Percentiles rank a stretch among this genome's conserved stretches.
Conservation (phyloP, 1,140 invertebrate genomes). For the Eciton burchellii region DNA sequence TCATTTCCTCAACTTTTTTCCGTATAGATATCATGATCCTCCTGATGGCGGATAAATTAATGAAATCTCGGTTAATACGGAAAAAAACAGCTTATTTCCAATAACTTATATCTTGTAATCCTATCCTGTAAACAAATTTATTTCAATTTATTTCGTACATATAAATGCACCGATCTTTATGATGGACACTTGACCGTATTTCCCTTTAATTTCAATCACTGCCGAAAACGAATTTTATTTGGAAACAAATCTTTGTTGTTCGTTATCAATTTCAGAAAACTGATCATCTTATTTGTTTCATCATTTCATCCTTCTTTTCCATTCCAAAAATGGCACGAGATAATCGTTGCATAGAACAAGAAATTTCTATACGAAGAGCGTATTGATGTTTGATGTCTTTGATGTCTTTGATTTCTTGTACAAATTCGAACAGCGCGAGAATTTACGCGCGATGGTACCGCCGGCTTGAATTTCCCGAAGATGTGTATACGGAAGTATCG, state of each 20-base stretch:
- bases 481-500: conserved; percentile 8
- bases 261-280: not conserved
- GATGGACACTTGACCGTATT: too few species aligned
- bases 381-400: conserved; percentile 9
- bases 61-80: too few species aligned
- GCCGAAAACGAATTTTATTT: too few species aligned
- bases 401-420: conserved; percentile 5
- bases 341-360: conserved; percentile 16
- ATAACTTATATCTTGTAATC: too few species aligned
- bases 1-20: too few species aligned
- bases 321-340: not conserved
- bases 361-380: conserved; percentile 4
- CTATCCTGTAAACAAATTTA: too few species aligned
- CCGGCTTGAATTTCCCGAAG: conserved; percentile 1
- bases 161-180: too few species aligned
- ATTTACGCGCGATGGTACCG: not conserved
- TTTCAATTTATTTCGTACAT: too few species aligned
- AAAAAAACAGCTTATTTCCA: too few species aligned
- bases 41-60: too few species aligned
- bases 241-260: not conserved
- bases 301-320: not conserved
- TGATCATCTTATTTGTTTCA: not conserved
- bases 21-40: too few species aligned
- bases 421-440: not conserved
- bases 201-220: too few species aligned